Evolutionary conservation across 2,797 vertebrate genomes (phyloP), one percentile per base, ranked within the genome.

Genomic region (Carduelis carduelis): DNA sequence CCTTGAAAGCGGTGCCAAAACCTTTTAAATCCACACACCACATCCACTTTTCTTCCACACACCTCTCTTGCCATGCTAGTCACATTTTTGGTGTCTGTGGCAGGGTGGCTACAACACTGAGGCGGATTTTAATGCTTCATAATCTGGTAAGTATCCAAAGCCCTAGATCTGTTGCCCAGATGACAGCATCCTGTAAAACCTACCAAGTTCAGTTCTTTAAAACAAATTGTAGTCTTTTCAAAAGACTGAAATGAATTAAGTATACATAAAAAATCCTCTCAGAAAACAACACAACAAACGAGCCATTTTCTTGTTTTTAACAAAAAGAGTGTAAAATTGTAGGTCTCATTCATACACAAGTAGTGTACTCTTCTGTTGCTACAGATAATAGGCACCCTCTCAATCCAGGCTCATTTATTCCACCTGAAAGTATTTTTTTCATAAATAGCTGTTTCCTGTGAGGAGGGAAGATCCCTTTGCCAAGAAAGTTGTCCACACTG

Each of bases 1-100:
- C 18, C 66, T 96, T 79, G 61, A 94, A 96, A 94, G 32, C n/a
- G 12, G 13, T 90, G 60, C 83, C 86, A 84, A 71, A 94, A 44
- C 27, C 27, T 90, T 92, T 89, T 80, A 85, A 72, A 92, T 74
- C 21, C 81, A 63, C 41, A 32, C 27, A 49, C 43, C 43, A 35
- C 65, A 89, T 80, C 16, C 77, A 52, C 75, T 90, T 89, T 89
- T 81, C 52, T 84, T 83, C n/a, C 43, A 39, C 30, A 6, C 60
- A 27, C 47, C 47, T 50, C 57, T 89, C 50, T 50, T 8, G 2
- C 77, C 70, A 44, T 0, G 1, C 72, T 53, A 69, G 43, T 72
- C 79, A 50, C 9, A 0, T 50, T 89, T 83, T 70, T 72, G 53
- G 44, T 56, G 79, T 91, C 66, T 88, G 56, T 50, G 70, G 44